phyloP scores from a whole-genome alignment of 2,888 invertebrate genomes.

The Drosophila longiperda region DNA sequence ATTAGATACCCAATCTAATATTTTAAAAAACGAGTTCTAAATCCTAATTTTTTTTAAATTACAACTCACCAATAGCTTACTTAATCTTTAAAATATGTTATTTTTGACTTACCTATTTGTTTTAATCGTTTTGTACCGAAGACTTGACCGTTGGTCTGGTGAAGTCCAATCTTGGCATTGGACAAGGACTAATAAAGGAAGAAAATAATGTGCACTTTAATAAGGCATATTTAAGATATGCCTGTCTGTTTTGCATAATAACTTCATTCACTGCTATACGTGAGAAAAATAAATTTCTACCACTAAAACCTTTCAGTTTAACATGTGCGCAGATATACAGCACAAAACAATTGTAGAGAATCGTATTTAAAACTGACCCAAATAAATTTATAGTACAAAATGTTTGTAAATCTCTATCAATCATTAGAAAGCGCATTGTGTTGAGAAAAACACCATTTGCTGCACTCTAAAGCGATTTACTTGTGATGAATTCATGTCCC shows the following conservation, averaged over 20 bases:
- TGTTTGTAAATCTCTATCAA: slow-evolving; percentile 37
- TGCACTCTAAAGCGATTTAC: slow-evolving; percentile 22
- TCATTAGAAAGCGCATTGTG: slow-evolving; percentile 23
- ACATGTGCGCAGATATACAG: neutral
- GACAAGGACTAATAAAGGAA: neutral
- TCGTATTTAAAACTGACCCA: neutral
- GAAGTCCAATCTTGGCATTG: too few relatives aligned
- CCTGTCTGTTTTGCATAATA: neutral
- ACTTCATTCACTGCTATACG: neutral
- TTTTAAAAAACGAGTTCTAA: neutral
- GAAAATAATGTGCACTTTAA: neutral
- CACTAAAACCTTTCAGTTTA: neutral
- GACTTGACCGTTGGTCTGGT: neutral
- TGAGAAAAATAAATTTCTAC: neutral
- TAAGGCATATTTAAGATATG: neutral
- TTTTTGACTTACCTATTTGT: neutral
- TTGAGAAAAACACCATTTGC: neutral
- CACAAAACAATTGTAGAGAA: neutral
- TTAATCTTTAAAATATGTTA: fast-evolving
- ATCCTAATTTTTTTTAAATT: neutral
- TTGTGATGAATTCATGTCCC: slow-evolving; percentile 61
- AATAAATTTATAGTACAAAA: slow-evolving; percentile 11
- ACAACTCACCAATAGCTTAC: neutral
- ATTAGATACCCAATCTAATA: neutral
- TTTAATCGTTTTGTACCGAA: neutral